These are phyloP conservation scores for Odontesthes bonariensis DNA, from an alignment of 2,113 vertebrate species.

Conservation along the genomic window DNA sequence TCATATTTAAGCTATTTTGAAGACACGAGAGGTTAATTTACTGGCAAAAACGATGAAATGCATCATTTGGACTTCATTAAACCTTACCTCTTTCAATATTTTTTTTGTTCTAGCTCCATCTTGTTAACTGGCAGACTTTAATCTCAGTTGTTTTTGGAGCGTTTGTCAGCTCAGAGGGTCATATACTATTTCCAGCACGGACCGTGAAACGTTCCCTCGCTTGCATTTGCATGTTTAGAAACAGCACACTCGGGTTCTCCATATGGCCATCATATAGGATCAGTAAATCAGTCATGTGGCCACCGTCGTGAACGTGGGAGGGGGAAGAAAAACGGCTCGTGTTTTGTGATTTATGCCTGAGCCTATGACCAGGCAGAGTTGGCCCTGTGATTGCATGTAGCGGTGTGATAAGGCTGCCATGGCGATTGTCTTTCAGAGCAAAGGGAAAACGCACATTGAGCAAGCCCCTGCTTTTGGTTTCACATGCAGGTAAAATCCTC, in stretches of 20 bases:
- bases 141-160: background rate
- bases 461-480: slow-evolving; percentile 47
- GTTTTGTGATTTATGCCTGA: slow-evolving; percentile 69
- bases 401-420: slow-evolving; percentile 71
- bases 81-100: too few species aligned
- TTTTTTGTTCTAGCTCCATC: too few species aligned
- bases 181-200: background rate
- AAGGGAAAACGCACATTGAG: slow-evolving; percentile 48
- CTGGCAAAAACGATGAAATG: too few species aligned
- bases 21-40: too few species aligned
- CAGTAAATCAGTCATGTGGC: slow-evolving; percentile 67
- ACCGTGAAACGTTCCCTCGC: slow-evolving; percentile 9
- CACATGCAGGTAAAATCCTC: slow-evolving; percentile 58
- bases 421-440: slow-evolving; percentile 50
- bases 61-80: too few species aligned
- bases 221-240: background rate
- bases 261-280: slow-evolving; percentile 73
- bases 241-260: slow-evolving; percentile 48
- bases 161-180: background rate
- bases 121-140: too few species aligned
- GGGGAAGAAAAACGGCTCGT: slow-evolving; percentile 48
- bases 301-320: slow-evolving; percentile 55
- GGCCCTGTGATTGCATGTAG: slow-evolving; percentile 63
- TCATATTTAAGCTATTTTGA: too few species aligned
- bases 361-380: slow-evolving; percentile 71